A percentile compares a stretch with the other conserved stretches of the same genome.
These are phyloP conservation scores for Agonopterix alstromeriana DNA, from an alignment of 2,888 invertebrate species.

Conservation along the genomic window DNA sequence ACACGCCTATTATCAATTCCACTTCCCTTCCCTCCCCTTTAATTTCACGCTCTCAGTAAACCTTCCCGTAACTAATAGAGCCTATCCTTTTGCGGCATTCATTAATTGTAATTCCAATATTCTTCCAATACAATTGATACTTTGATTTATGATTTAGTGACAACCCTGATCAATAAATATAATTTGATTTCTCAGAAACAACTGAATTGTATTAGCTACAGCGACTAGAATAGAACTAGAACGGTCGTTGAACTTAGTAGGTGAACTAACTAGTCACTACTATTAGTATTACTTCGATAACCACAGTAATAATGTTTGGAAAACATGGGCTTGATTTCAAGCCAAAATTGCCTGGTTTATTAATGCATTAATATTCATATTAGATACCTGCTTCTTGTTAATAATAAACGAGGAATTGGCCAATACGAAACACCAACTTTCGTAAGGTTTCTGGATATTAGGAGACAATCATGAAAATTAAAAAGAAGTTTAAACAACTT, in stretches of 20 bases:
- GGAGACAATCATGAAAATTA: too few species aligned
- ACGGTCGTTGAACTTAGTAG: conserved; percentile 53
- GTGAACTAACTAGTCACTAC: conserved; percentile 26
- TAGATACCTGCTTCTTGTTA: too few species aligned
- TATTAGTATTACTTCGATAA: conserved; percentile 50
- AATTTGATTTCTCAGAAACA: conserved; percentile 4
- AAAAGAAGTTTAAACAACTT: too few species aligned
- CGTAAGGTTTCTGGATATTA: too few species aligned
- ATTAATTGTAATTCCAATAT: conserved; percentile 1
- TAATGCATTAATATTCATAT: conserved; percentile 20
- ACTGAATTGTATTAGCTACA: conserved; percentile 18
- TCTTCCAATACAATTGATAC: neutral
- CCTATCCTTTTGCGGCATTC: neutral
- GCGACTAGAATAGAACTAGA: conserved; percentile 62
- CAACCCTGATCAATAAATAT: neutral
- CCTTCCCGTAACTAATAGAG: conserved; percentile 7
- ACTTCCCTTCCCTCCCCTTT: conserved; percentile 12
- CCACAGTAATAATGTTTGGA: conserved; percentile 46
- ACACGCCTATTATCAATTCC: conserved; percentile 19
- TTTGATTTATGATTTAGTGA: neutral
- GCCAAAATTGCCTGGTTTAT: conserved; percentile 28
- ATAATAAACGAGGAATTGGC: too few species aligned
- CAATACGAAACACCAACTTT: too few species aligned
- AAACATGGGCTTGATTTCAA: conserved; percentile 44
- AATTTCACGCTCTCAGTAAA: conserved; percentile 9